These are phyloP conservation scores for Conus canariensis DNA, from an alignment of 2,888 invertebrate genomes.

Conservation along the genomic window DNA sequence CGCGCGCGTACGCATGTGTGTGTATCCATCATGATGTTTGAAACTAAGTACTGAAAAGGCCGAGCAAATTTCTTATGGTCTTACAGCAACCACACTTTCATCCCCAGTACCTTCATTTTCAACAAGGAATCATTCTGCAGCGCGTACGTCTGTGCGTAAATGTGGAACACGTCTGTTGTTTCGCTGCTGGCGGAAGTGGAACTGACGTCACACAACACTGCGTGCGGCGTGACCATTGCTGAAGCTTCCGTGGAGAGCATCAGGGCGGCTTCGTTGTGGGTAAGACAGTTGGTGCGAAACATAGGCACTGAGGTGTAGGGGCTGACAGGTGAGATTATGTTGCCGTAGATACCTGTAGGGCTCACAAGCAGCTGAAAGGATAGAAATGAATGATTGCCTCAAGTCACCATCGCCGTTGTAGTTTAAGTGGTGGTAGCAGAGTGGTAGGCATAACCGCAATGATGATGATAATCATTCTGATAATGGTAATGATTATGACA, in stretches of 20 bases:
- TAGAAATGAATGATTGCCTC: too few relatives aligned
- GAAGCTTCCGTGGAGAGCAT: slow-evolving; percentile 39
- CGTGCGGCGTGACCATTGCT: slow-evolving; percentile 33
- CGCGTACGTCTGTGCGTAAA: slow-evolving; percentile 35
- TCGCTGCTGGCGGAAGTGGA: neutral
- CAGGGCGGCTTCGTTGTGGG: slow-evolving; percentile 41
- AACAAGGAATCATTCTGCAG: slow-evolving; percentile 32
- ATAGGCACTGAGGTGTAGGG: slow-evolving; percentile 40
- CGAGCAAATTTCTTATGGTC: too few relatives aligned
- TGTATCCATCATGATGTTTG: too few relatives aligned
- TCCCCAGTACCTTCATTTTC: slow-evolving; percentile 28
- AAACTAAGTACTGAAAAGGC: too few relatives aligned
- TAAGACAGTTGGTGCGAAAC: slow-evolving; percentile 40
- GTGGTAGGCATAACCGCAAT: too few relatives aligned
- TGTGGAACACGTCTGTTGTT: slow-evolving; percentile 5
- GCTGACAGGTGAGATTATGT: slow-evolving; percentile 39
- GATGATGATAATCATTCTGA: too few relatives aligned
- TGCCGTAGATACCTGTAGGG: slow-evolving; percentile 26
- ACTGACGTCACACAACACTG: slow-evolving; percentile 38
- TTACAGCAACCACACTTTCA: too few relatives aligned
- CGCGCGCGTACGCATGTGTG: too few relatives aligned
- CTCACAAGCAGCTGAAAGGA: slow-evolving; percentile 32
- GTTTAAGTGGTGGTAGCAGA: too few relatives aligned
- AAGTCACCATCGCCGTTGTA: too few relatives aligned
- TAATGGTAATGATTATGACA: too few relatives aligned